Evolutionary conservation across 2,888 invertebrate genomes (phyloP), one percentile per base, ranked within the genome.

Genomic region (Polydrusus cervinus): DNA sequence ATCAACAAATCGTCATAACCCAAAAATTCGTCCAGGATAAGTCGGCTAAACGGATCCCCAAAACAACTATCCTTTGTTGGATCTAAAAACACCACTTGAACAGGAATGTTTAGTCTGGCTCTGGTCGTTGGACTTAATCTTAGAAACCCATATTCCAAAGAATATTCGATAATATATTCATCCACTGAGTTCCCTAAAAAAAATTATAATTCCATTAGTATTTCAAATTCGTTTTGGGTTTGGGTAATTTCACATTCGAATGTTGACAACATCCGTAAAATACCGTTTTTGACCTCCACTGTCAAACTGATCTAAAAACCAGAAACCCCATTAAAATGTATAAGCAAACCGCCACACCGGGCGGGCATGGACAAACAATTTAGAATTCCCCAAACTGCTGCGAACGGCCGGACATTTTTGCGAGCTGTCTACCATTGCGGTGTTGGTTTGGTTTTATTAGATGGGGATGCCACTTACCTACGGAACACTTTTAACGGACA

Each of bases 1-100:
- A 99, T 97, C 1, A 99, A 89, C 74, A 99, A 89, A 86, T 99
- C 99, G 85, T 99, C 98, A 83, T 99, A 99, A 34, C 99, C 99
- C 53, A 99, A 90, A 85, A 99, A 95, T 84, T 97, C 94, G 79
- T 96, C 95, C 47, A 99, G 91, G 77, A 99, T 91, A 82, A 97
- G 93, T 61, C 97, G 92, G 71, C 95, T 97, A 84, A 98, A 93
- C 0, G 93, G 88, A 86, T 98, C 98, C 0, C 99, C 99, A 87
- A 99, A 99, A 85, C 99, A 99, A 77, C 91, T 90, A 84, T 98
- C 96, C 70, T 91, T 93, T 55, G 90, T 90, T 0, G 99, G 97
- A 89, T 99, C 97, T 84, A 96, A 85, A 16, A 94, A 93, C 11
- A 95, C 94, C 14, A 95, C 93, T 85, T 94, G 93, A 1, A 98